Percentiles rank a stretch among this genome's conserved stretches.
These are phyloP conservation scores for Lithobates pipiens DNA, from an alignment of 2,797 vertebrate genomes.

Conservation along the genomic window DNA sequence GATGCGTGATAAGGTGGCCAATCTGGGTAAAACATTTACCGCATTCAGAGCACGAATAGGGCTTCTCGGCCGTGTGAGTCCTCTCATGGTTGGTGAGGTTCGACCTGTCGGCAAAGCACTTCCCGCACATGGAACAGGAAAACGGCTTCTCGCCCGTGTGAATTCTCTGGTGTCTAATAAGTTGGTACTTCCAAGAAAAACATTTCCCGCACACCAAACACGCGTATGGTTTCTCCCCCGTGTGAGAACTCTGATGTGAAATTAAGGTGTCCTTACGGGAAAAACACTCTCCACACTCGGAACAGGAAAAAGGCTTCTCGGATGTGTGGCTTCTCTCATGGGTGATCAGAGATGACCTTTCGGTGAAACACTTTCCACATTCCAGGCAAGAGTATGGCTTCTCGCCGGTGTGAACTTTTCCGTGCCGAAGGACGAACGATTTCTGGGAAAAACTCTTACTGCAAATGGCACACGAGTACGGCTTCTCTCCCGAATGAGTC, in stretches of 20 bases:
- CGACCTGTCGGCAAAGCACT: neutral
- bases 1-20: neutral
- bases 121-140: neutral
- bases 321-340: neutral
- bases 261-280: neutral
- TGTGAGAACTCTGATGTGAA: neutral
- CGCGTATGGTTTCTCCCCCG: neutral
- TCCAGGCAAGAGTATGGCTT: neutral
- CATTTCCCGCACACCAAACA: neutral
- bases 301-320: neutral
- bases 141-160: neutral
- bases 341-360: neutral
- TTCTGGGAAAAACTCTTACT: neutral
- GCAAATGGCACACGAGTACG: neutral
- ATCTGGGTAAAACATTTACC: neutral
- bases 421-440: neutral
- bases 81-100: neutral
- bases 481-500: neutral
- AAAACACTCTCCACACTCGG: neutral
- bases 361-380: neutral
- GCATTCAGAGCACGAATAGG: neutral
- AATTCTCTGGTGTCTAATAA: neutral
- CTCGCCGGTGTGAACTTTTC: neutral
- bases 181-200: neutral
- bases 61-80: neutral